These are phyloP conservation scores for Bombus ignitus DNA, from an alignment of 1,140 invertebrate species.

Conservation along the genomic window DNA sequence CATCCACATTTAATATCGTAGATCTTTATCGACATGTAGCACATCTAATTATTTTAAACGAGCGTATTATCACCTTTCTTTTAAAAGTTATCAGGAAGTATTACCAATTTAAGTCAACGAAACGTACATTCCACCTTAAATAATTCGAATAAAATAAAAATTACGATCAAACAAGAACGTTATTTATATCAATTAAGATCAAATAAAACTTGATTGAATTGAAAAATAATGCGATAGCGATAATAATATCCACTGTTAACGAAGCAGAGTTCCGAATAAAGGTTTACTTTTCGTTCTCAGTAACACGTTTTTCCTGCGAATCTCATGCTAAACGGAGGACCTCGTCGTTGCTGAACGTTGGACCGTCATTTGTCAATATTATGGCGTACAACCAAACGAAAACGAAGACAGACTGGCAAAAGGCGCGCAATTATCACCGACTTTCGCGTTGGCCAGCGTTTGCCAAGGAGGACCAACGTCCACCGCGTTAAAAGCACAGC, in stretches of 20 bases:
- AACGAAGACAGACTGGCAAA: background rate
- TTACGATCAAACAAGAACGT: too few relatives aligned
- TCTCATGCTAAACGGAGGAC: background rate
- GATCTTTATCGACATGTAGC: background rate
- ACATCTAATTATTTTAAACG: background rate
- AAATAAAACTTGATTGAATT: too few relatives aligned
- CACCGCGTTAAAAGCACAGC: background rate
- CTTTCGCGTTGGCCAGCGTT: background rate
- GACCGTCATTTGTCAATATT: background rate
- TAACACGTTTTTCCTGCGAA: background rate
- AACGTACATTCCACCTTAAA: too few relatives aligned
- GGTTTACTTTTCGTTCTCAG: background rate
- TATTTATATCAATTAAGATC: too few relatives aligned
- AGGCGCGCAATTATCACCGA: conserved; percentile 7
- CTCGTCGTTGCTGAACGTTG: background rate
- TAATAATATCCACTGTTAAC: background rate
- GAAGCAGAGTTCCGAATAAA: background rate
- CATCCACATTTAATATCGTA: too few relatives aligned
- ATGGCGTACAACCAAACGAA: background rate
- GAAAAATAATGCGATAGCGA: too few relatives aligned
- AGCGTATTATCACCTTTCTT: background rate
- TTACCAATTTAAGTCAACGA: too few relatives aligned
- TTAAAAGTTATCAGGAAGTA: background rate
- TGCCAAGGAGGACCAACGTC: conserved; percentile 16
- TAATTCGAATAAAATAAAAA: too few relatives aligned